phyloP scores from a whole-genome alignment of 2,113 vertebrate genomes.

The Mus pahari region DNA sequence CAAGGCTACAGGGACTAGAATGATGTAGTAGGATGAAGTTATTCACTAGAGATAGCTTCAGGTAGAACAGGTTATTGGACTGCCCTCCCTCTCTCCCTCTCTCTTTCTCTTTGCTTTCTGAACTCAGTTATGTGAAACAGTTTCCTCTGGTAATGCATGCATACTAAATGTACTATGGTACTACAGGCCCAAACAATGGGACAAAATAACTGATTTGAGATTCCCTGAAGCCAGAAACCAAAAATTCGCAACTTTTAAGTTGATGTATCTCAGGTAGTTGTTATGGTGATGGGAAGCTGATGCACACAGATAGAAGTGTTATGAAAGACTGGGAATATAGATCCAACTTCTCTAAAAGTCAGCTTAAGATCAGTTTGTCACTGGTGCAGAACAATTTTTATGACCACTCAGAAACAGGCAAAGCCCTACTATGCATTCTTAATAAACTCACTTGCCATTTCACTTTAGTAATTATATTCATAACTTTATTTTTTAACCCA shows the following conservation, averaged over 20 bases:
- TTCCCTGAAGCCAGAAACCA: neutral
- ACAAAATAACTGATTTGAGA: neutral
- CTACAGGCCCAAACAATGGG: neutral
- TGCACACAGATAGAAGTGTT: neutral
- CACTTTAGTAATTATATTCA: neutral
- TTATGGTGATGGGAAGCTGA: neutral
- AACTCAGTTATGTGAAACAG: neutral
- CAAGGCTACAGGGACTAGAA: too few relatives aligned
- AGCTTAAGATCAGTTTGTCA: neutral
- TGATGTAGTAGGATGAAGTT: too few relatives aligned
- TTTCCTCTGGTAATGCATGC: neutral
- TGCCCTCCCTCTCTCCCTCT: too few relatives aligned
- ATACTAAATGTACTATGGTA: too few relatives aligned
- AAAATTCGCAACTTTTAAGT: neutral
- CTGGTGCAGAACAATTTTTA: neutral
- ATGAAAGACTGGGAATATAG: rapidly evolving
- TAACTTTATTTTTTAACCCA: neutral
- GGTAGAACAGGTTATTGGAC: too few relatives aligned
- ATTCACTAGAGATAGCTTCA: too few relatives aligned
- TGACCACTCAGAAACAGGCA: neutral
- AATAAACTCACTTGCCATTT: neutral
- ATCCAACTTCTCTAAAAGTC: neutral
- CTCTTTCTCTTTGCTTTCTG: neutral
- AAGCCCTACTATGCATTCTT: neutral
- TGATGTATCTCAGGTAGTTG: neutral